Conservation (phyloP, 2,888 invertebrate species). For the Hirtodrosophila histrioides region DNA sequence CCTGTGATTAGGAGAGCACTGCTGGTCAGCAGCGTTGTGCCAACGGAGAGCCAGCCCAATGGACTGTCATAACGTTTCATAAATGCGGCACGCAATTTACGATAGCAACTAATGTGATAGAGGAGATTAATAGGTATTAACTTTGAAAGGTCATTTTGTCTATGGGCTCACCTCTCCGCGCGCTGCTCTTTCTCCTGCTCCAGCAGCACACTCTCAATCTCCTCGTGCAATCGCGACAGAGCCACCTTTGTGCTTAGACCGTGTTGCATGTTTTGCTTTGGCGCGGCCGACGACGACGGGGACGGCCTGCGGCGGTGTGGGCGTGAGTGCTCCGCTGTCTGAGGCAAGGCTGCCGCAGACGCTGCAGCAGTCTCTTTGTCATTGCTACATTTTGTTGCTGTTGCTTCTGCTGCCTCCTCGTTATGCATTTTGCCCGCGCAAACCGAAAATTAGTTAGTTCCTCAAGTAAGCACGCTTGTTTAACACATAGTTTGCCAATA, state of each 20-base stretch:
- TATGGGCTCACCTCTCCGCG: constrained; percentile 85
- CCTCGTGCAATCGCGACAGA: constrained; percentile 88
- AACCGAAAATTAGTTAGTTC: constrained; percentile 13
- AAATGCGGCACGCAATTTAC: constrained; percentile 82
- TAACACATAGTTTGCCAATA: constrained; percentile 34
- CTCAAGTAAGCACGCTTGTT: constrained; percentile 13
- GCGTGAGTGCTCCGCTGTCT: constrained; percentile 14
- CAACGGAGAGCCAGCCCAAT: constrained; percentile 88
- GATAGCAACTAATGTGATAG: constrained; percentile 66
- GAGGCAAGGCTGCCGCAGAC: constrained; percentile 32
- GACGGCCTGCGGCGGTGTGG: constrained; percentile 5
- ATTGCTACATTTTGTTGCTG: constrained; percentile 30
- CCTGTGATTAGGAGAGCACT: constrained; percentile 85
- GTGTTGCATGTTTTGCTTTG: constrained; percentile 33
- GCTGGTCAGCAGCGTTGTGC: constrained; percentile 86
- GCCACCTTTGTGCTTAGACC: constrained; percentile 87
- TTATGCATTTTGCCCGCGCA: constrained; percentile 27
- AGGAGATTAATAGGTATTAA: constrained; percentile 48
- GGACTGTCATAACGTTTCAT: constrained; percentile 86
- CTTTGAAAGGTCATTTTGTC: constrained; percentile 27
- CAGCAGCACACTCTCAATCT: constrained; percentile 88
- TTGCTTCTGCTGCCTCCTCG: constrained; percentile 12
- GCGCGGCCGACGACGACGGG: constrained; percentile 21
- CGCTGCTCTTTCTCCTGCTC: constrained; percentile 87
- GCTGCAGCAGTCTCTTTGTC: constrained; percentile 35